Evolutionary conservation across 2,888 invertebrate genomes (phyloP).

Genomic region (Agrochola litura): DNA sequence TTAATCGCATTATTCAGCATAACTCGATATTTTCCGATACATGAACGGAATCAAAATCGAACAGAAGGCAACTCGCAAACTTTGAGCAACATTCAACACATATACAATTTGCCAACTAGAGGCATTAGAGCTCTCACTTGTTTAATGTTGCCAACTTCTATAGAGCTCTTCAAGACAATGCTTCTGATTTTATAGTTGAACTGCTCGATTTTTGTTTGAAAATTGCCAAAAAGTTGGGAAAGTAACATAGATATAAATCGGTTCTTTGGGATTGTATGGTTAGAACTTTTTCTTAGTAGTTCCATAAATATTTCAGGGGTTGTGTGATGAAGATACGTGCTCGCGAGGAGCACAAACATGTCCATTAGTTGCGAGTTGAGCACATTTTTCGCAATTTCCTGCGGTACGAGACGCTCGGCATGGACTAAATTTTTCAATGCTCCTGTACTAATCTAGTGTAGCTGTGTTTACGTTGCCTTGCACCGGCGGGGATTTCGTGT

Average conservation of each 20-base stretch:
- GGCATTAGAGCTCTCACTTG: constrained; percentile 63
- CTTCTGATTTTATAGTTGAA: constrained; percentile 42
- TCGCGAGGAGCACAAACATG: constrained; percentile 64
- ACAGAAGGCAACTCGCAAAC: constrained; percentile 56
- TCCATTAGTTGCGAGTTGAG: constrained; percentile 73
- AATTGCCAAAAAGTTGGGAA: constrained; percentile 12
- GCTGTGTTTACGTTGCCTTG: constrained; percentile 67
- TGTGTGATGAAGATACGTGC: constrained; percentile 40
- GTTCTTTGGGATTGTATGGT: constrained; percentile 6
- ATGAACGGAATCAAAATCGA: constrained; percentile 44
- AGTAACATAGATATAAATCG: constrained; percentile 5
- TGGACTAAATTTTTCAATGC: constrained; percentile 73
- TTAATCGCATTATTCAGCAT: constrained; percentile 40
- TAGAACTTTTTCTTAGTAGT: constrained; percentile 31
- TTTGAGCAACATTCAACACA: constrained; percentile 49
- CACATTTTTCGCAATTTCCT: constrained; percentile 79
- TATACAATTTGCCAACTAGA: constrained; percentile 71
- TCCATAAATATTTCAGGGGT: constrained; percentile 57
- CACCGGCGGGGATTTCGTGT: constrained; percentile 61
- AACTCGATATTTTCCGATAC: constrained; percentile 55
- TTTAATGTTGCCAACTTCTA: constrained; percentile 52
- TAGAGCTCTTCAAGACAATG: constrained; percentile 39
- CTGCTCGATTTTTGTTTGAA: constrained; percentile 13
- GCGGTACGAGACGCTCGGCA: constrained; percentile 48
- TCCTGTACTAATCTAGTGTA: constrained; percentile 70